phyloP scores from a whole-genome alignment of 2,113 vertebrate species.

The Phrynocephalus versicolor region DNA sequence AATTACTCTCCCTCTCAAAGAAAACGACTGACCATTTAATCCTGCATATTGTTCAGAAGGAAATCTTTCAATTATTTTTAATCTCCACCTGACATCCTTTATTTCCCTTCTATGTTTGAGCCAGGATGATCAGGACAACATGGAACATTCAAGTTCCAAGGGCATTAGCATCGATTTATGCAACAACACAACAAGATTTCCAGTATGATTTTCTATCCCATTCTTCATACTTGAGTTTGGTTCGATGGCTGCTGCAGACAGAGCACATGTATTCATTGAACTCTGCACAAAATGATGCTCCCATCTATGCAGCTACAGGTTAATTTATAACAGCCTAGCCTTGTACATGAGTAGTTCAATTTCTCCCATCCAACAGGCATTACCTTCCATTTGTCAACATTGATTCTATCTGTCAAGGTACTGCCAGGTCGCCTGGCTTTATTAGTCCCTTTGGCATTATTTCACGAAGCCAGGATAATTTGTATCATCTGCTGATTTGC shows the following conservation, averaged over 20 bases:
- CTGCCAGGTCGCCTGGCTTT: slow-evolving; percentile 13
- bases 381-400: slow-evolving; percentile 22
- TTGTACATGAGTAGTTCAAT: slow-evolving; percentile 3
- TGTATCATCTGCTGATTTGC: background rate
- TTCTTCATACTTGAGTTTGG: slow-evolving; percentile 3
- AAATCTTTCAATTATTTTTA: background rate
- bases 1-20: background rate
- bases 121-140: background rate
- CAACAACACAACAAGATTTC: background rate
- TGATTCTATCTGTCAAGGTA: slow-evolving; percentile 23
- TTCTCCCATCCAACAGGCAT: slow-evolving; percentile 6
- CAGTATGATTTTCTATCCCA: slow-evolving; percentile 10
- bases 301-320: background rate
- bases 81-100: background rate
- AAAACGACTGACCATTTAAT: background rate
- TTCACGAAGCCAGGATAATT: slow-evolving; percentile 10
- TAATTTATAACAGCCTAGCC: slow-evolving; percentile 15
- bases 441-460: slow-evolving; percentile 12
- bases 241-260: background rate
- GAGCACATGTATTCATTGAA: slow-evolving; percentile 1
- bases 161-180: slow-evolving; percentile 19
- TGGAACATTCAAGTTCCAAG: background rate
- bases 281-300: background rate
- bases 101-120: background rate
- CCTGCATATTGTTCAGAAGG: background rate